Base-by-base conservation (phyloP, 2,113 vertebrate genomes). In the Pteropus alecto region DNA sequence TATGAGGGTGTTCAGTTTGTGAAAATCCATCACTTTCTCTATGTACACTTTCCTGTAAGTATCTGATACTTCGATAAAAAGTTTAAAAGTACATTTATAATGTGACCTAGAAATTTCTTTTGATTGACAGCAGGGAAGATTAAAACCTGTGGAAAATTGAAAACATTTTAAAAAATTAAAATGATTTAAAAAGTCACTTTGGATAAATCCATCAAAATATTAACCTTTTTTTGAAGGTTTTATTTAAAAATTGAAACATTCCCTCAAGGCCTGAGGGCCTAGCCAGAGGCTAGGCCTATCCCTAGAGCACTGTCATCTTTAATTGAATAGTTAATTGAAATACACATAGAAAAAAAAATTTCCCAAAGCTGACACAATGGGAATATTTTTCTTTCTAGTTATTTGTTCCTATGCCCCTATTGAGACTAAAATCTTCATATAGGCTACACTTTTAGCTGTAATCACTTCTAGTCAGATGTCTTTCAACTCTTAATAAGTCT, bases 311-410 rank as follows among this genome's bases (percentile, higher is more conserved):
- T 77, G 43, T 61, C 35, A 60, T 33, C 89, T 95, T 96, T 97
- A 97, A 97, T 86, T 90, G 77, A 91, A 93, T 2, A 61, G 73
- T 85, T 97, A 96, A 97, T 97, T 97, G 91, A 96, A 97, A 76
- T 88, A 93, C 12, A 86, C 56, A 78, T 1, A 63, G 58, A 68
- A 91, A 96, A 88, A 94, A 94, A 30, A 77, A 41, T 48, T 87
- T 60, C 51, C 54, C 51, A 67, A 83, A 67, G 67, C 18, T 87
- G 70, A 83, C n/a, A 96, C 15, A 92, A 88, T 61, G 46, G 58
- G 19, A 74, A 46, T 79, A 15, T 43, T 95, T 95, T 94, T 14
- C 54, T 81, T 48, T 86, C 48, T 87, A 93, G 96, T 96, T 95
- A 93, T 95, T 89, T 96, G 74, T 87, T 67, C 22, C 56, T 46